Percentiles rank a stretch among this genome's conserved stretches.
Conservation (phyloP, 92 coral and sea anemone genomes). For the Palythoa grandis region DNA sequence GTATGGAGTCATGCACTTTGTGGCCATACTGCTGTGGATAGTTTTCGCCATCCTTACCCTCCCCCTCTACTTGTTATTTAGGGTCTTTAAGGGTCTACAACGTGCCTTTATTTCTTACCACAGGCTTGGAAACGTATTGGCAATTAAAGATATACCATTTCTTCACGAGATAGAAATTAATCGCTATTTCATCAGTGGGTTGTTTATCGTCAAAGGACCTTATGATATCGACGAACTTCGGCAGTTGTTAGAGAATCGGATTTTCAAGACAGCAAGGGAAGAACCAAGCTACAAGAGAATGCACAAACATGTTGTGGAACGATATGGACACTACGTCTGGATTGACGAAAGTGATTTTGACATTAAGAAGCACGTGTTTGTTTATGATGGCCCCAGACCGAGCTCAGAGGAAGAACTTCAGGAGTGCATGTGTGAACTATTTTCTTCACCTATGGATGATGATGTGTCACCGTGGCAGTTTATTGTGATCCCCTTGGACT, state of each 20-base stretch:
- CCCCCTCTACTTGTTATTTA: slow-evolving; percentile 76
- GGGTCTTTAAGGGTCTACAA: slow-evolving; percentile 72
- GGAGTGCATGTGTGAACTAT: slow-evolving; percentile 57
- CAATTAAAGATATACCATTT: slow-evolving; percentile 85
- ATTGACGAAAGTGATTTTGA: slow-evolving; percentile 81
- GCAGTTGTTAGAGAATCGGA: slow-evolving; percentile 68
- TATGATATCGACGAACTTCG: slow-evolving; percentile 64
- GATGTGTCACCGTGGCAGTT: slow-evolving; percentile 92
- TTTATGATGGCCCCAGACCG: slow-evolving; percentile 71
- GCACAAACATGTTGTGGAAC: slow-evolving; percentile 67
- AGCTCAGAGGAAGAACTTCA: slow-evolving; percentile 76
- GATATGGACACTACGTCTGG: slow-evolving; percentile 85
- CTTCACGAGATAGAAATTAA: slow-evolving; percentile 79
- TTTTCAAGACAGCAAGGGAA: slow-evolving; percentile 66
- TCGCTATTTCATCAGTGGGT: slow-evolving; percentile 79
- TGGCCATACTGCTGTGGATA: slow-evolving; percentile 73
- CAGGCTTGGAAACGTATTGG: slow-evolving; percentile 74
- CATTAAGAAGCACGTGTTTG: slow-evolving; percentile 66
- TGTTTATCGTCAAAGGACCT: slow-evolving; percentile 80
- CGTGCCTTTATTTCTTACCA: slow-evolving; percentile 70
- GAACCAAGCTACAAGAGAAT: slow-evolving; percentile 86
- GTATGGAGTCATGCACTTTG: slow-evolving; percentile 73
- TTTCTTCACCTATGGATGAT: slow-evolving; percentile 65
- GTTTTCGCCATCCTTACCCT: slow-evolving; percentile 75
- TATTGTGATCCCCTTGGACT: slow-evolving; percentile 69